Evolutionary conservation across 1,140 invertebrate species (phyloP), one percentile per base, ranked within the genome.

Genomic region (Megalopta genalis): DNA sequence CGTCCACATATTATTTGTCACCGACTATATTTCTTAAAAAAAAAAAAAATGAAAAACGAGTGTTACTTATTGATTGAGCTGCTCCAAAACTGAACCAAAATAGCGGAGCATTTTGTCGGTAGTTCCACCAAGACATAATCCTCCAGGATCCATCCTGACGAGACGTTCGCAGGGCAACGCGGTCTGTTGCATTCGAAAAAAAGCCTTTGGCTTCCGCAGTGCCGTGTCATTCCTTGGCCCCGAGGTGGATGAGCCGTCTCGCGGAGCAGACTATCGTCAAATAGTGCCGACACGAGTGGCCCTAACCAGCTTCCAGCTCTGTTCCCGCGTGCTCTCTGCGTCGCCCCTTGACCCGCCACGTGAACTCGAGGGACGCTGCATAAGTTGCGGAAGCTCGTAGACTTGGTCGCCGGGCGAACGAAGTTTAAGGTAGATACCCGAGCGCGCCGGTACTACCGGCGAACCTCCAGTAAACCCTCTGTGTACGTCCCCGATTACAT

Each of bases 221-320:
- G 72, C 25, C 60, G 69, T 64, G 60, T 65, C 69, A 57, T 21
- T 71, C 46, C 59, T 46, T 39, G 59, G 39, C 54, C 64, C 8
- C 69, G 69, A 65, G 25, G 76, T 65, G 60, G 60, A 78, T 65
- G 76, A 72, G n/a, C 37, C 76, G 76, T 78, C 69, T 71, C 76
- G 76, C 25, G 76, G 60, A 72, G 69, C 68, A 78, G 76, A 78
- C 76, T 78, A 72, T 78, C 76, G 76, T 78, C 76, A 78, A 78
- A 78, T 72, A 78, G 76, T 72, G 60, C 76, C 60, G 76, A 78
- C 76, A 72, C 69, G 23, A 78, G 76, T 78, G 76, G n/a, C 69
- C 27, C 23, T 78, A 78, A 78, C 76, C 76, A 72, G 69, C 68
- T 65, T 72, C 60, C 68, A 72, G 46, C 46, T 65, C 54, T 25